Evolutionary conservation across 2,113 vertebrate genomes (phyloP).

Genomic region (Bos indicus): DNA sequence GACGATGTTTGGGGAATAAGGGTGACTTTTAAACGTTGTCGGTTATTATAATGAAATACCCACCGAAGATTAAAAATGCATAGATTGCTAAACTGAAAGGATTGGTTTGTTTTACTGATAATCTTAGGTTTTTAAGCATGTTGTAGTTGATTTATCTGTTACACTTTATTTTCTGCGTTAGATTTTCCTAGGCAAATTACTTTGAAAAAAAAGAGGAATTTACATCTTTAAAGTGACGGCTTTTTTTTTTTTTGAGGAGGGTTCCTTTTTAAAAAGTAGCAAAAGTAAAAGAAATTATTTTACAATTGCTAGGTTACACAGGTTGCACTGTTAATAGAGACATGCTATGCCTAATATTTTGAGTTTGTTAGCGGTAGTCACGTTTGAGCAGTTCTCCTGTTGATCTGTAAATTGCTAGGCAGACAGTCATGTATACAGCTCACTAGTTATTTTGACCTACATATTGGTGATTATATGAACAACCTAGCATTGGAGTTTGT

Average conservation of each 20-base stretch:
- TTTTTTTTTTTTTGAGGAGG: neutral
- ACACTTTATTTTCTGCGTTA: constrained; percentile 6
- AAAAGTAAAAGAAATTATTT: neutral
- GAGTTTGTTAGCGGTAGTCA: neutral
- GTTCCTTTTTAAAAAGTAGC: neutral
- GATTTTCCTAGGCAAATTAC: neutral
- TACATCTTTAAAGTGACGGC: neutral
- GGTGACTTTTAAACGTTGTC: constrained; percentile 11
- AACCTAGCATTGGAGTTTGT: neutral
- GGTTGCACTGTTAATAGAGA: neutral
- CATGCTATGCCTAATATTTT: neutral
- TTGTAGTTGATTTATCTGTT: neutral
- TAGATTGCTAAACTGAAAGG: neutral
- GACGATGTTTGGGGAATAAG: neutral
- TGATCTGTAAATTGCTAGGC: constrained; percentile 11
- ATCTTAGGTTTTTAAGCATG: neutral
- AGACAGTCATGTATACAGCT: neutral
- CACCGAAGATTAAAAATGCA: neutral
- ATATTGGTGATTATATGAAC: constrained; percentile 7
- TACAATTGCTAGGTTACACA: neutral
- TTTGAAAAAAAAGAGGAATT: neutral
- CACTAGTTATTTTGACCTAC: constrained; percentile 39
- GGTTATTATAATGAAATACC: neutral
- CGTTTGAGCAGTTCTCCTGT: neutral
- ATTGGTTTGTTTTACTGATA: neutral